Percentiles rank a stretch among this genome's conserved stretches.
Evolutionary conservation across 2,888 invertebrate genomes (phyloP).

Genomic region (Aporophyla lueneburgensis): DNA sequence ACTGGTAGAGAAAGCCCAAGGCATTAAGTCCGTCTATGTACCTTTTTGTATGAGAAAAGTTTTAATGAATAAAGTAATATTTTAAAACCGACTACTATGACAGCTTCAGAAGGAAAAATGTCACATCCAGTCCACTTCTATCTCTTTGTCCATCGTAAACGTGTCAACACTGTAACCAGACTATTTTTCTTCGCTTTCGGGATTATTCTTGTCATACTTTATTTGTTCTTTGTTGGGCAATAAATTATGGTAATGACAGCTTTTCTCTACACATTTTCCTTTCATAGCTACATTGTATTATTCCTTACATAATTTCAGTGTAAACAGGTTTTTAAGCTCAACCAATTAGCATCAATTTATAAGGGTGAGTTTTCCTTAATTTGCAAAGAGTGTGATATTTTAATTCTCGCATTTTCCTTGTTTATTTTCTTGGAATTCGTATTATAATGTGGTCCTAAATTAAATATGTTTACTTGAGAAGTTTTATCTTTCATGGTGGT

Average conservation of each 20-base stretch:
- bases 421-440: not conserved
- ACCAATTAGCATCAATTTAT: constrained; percentile 11
- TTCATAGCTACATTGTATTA: constrained; percentile 34
- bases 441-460: not conserved
- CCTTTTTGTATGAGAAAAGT: too few relatives aligned
- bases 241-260: constrained; percentile 58
- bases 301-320: not conserved
- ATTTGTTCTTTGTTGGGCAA: constrained; percentile 50
- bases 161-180: constrained; percentile 61
- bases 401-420: not conserved
- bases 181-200: constrained; percentile 54
- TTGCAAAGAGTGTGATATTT: constrained; percentile 1
- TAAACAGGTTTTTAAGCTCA: constrained; percentile 5
- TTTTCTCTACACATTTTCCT: constrained; percentile 14
- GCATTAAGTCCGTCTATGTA: too few relatives aligned
- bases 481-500: not conserved
- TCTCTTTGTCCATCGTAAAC: constrained; percentile 38
- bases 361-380: not conserved
- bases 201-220: constrained; percentile 55
- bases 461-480: not conserved
- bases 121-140: constrained; percentile 25
- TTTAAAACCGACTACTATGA: too few relatives aligned
- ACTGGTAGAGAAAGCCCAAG: too few relatives aligned
- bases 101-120: not conserved
- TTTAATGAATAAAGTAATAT: too few relatives aligned